Evolutionary conservation across 35 echinoderm and acorn worm species (phyloP).

Genomic region (Diadema setosum): DNA sequence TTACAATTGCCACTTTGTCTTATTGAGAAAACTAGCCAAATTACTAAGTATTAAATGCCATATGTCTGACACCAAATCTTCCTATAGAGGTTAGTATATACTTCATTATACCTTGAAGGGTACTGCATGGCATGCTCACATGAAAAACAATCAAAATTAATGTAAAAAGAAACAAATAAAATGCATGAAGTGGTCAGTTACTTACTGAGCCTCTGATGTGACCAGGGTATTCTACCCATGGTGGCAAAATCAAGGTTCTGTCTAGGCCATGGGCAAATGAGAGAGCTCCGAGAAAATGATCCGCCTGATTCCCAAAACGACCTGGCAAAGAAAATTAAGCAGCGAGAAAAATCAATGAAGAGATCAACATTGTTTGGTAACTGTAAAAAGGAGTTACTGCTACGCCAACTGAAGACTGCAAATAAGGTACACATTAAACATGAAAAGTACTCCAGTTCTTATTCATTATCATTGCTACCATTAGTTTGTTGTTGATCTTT

Average conservation of each 20-base stretch:
- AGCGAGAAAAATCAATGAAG: background rate
- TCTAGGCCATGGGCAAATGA: constrained; percentile 76
- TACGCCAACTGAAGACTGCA: background rate
- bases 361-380: background rate
- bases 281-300: constrained; percentile 84
- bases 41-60: too few species aligned
- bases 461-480: background rate
- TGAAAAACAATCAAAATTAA: too few species aligned
- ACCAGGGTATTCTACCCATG: constrained; percentile 80
- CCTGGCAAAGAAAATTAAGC: constrained; percentile 38
- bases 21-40: too few species aligned
- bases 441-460: background rate
- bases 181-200: too few species aligned
- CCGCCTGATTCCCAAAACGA: constrained; percentile 94
- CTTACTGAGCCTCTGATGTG: constrained; percentile 57
- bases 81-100: too few species aligned
- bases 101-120: too few species aligned
- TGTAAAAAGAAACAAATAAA: too few species aligned
- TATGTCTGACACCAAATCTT: too few species aligned
- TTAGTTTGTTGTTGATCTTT: background rate
- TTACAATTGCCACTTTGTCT: too few species aligned
- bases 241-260: constrained; percentile 84
- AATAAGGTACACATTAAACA: background rate
- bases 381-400: background rate
- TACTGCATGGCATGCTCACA: too few species aligned